Evolutionary conservation across 2,113 vertebrate species (phyloP).

Genomic region (Eonycteris spelaea): DNA sequence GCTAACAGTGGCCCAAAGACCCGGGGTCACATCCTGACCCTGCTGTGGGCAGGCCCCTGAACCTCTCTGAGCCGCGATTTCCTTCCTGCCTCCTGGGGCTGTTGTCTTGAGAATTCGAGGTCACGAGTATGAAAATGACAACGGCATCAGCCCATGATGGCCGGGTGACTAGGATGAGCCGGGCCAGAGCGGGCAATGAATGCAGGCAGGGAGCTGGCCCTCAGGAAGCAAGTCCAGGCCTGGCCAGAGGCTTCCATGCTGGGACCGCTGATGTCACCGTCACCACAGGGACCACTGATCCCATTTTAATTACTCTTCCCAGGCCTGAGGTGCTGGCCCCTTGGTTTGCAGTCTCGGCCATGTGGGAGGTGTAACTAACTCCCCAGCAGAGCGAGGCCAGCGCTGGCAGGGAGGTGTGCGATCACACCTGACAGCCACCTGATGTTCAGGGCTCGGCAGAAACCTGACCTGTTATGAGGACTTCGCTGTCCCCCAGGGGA

Average conservation of each 20-base stretch:
- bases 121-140: neutral
- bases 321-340: neutral
- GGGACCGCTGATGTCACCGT: neutral
- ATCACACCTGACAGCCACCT: neutral
- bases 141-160: rapidly evolving
- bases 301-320: slow-evolving; percentile 68
- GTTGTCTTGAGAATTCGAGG: neutral
- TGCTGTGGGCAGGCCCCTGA: neutral
- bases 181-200: neutral
- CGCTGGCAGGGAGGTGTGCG: neutral
- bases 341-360: neutral
- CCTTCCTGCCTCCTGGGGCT: neutral
- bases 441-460: neutral
- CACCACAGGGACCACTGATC: slow-evolving; percentile 41
- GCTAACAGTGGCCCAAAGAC: neutral
- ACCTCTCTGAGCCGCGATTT: neutral
- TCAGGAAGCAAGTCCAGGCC: neutral
- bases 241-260: slow-evolving; percentile 7
- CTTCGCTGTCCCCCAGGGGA: rapidly evolving
- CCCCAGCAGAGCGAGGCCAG: neutral
- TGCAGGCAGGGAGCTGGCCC: neutral
- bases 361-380: neutral
- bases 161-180: neutral
- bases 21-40: neutral
- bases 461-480: neutral